Evolutionary conservation across 2,888 invertebrate species (phyloP).

Genomic region (Pherbina coryleti): DNA sequence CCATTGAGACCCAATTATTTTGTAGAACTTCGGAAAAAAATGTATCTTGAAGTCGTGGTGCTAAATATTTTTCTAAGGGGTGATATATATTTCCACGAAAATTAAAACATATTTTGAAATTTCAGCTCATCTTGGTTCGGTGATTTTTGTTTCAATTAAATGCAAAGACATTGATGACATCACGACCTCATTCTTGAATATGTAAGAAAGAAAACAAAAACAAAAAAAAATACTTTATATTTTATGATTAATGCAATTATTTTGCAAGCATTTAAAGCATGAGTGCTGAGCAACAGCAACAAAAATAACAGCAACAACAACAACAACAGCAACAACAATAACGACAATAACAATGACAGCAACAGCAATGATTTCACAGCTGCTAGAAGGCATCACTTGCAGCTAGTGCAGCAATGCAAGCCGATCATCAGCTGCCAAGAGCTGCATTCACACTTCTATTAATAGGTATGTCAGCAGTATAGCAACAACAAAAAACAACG

Average conservation of each 20-base stretch:
- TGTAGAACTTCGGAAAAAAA: no score
- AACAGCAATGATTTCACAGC: slow-evolving; percentile 15
- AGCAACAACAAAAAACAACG: neutral
- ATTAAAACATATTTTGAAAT: no score
- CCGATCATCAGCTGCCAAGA: neutral
- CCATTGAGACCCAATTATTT: no score
- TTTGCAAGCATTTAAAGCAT: neutral
- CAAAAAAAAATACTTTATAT: neutral
- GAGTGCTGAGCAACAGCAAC: neutral
- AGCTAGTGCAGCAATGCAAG: neutral
- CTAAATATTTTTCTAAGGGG: no score
- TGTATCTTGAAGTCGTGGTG: no score
- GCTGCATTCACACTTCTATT: slow-evolving; percentile 1
- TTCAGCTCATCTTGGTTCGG: neutral
- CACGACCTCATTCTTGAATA: neutral
- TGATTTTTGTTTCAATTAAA: neutral
- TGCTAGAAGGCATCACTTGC: slow-evolving; percentile 20
- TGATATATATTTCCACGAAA: no score
- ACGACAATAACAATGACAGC: slow-evolving; percentile 11
- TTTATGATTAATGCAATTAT: slow-evolving; percentile 6
- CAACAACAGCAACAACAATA: slow-evolving; percentile 17
- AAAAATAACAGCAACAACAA: slow-evolving; percentile 12
- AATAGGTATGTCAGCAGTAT: neutral
- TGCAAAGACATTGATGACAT: neutral
- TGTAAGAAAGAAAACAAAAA: neutral